Base-by-base conservation (phyloP, 2,113 vertebrate species). In the Lophius piscatorius region DNA sequence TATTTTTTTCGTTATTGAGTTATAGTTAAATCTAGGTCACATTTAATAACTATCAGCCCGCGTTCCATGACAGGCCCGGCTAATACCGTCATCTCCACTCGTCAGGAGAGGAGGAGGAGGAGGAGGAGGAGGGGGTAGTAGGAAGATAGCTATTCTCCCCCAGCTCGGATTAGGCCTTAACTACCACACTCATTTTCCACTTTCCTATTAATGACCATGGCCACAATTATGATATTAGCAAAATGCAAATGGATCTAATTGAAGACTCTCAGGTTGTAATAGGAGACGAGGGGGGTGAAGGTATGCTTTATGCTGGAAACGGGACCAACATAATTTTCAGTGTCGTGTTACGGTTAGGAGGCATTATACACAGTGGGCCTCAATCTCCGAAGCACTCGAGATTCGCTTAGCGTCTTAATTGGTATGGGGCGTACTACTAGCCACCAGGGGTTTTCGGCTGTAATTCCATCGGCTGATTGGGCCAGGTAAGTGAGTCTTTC, bases 191-290 rank as follows among this genome's bases (percentile, higher is more conserved):
- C 79, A 90, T 86, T 88, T 89, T 79, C 88, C 85, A 86, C 87
- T 89, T 87, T 71, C 72, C 81, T 88, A 82, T 89, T 91, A 92
- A 91, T 87, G 85, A 86, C 85, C 83, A 60, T 51, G 74, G 83
- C 87, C 86, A 85, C 89, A 92, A 91, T 91, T 92, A 91, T 90
- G 88, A 90, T 90, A 92, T 91, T 92, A 90, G 85, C 74, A 73
- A 86, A 87, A 90, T 89, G 90, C 91, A 90, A 91, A 92, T 91
- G 87, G 78, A 28, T 85, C 83, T 91, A 91, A 91, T 91, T 92
- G 88, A 86, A 90, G 85, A 86, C 86, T 87, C 87, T 91, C 80
- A 82, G 87, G 79, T 91, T 86, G 88, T 82, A 87, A 85, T 86
- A 73, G 80, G 76, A 67, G 46, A 21, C 12, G 8, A 28, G 47